Conservation (phyloP, 2,113 vertebrate species). For the Hydropotes inermis region DNA sequence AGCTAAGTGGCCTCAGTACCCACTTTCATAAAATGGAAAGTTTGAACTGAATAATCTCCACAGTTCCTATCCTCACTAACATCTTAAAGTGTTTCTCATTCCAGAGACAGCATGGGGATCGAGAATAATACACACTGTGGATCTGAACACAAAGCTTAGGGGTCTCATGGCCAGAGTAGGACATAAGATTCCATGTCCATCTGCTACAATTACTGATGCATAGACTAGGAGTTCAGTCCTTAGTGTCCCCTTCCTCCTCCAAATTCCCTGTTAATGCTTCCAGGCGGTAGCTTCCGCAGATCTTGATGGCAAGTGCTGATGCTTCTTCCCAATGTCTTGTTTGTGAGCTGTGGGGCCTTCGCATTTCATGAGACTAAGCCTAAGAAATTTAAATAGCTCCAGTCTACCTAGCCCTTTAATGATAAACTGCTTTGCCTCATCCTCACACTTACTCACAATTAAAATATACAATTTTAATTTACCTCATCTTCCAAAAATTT, state of each 20-base stretch:
- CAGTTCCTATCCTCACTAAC: background rate
- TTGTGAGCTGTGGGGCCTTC: background rate
- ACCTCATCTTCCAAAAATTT: background rate
- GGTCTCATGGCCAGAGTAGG: background rate
- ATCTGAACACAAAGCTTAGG: background rate
- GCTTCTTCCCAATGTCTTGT: background rate
- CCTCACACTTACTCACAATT: background rate
- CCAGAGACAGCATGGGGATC: background rate
- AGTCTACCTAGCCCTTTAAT: background rate
- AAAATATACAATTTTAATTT: background rate
- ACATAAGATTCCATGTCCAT: background rate
- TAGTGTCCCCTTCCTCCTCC: background rate
- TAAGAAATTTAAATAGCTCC: background rate
- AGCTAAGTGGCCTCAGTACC: background rate
- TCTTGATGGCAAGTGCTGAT: background rate
- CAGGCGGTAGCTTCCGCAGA: no score
- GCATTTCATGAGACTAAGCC: background rate
- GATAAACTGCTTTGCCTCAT: background rate
- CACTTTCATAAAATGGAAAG: background rate
- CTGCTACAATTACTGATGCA: no score
- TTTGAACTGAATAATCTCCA: background rate
- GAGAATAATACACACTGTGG: background rate
- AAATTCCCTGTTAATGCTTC: fast-evolving
- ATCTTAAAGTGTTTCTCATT: background rate
- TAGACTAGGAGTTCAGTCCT: background rate